These are phyloP conservation scores for Nicator chloris DNA, from an alignment of 2,113 vertebrate genomes.

Conservation along the genomic window DNA sequence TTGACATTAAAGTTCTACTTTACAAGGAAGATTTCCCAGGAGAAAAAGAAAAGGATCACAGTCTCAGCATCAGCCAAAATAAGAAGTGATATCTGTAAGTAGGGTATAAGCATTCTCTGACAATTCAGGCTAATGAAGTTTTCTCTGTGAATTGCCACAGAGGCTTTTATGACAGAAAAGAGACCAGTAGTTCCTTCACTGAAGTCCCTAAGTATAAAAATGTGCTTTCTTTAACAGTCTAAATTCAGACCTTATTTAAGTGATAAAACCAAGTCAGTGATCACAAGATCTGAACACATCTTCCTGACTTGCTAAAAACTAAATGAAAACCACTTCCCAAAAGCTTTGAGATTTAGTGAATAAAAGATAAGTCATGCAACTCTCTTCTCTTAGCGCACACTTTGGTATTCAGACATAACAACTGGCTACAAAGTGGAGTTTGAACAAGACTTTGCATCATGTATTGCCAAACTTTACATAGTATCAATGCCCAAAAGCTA, in stretches of 20 bases:
- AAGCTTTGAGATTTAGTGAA: not conserved
- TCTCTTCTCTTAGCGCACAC: not conserved
- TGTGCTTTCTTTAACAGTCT: not conserved
- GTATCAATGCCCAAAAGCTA: not conserved
- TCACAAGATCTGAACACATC: not conserved
- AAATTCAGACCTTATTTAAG: constrained; percentile 17
- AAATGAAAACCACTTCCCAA: not conserved
- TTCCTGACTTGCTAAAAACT: not conserved
- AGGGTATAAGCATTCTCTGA: constrained; percentile 21
- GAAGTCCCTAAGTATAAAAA: constrained; percentile 1
- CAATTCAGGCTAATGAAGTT: constrained; percentile 53
- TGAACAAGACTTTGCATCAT: not conserved
- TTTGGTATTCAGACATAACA: not conserved
- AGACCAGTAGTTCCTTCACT: not conserved
- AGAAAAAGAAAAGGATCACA: not conserved
- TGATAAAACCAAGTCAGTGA: not conserved
- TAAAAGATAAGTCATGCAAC: not conserved
- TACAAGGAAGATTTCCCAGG: not conserved
- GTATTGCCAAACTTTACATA: not conserved
- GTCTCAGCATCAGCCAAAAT: not conserved
- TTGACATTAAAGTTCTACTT: constrained; percentile 6
- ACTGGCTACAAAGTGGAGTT: not conserved
- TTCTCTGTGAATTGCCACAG: constrained; percentile 32
- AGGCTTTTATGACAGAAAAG: constrained; percentile 43
- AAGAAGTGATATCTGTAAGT: constrained; percentile 5